Evolutionary conservation across 2,888 invertebrate genomes (phyloP), one percentile per base, ranked within the genome.

Genomic region (Polydesmus complanatus): DNA sequence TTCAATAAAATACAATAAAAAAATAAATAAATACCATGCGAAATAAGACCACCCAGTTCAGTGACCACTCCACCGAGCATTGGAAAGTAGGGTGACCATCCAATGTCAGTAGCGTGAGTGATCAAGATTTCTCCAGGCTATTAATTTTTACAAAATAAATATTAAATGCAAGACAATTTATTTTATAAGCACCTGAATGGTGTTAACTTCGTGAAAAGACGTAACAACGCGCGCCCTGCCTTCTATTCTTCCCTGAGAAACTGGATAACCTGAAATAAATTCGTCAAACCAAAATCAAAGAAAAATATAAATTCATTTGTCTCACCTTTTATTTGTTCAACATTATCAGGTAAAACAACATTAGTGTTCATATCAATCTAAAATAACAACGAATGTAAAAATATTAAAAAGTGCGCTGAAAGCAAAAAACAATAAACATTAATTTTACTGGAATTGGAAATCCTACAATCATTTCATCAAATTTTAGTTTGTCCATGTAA

Each of bases 41-140:
- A 88, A 66, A 88, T 82, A 2, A 89, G 78, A 26, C 89, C 89
- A 0, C 89, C 89, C 0, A 88, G 77, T 72, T 90, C 89, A 0
- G 88, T 89, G 8, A 87, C 84, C 54, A 89, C 80, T 8, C 88
- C 90, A 0, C 81, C 76, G 21, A 90, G 72, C 55, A 88, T 78
- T 0, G 88, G 86, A 72, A 89, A 90, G 74, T 88, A 88, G 0
- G 88, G 88, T 1, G 85, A 83, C 89, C 89, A 90, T 1, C 86
- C 88, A 65, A 89, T 84, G 70, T 90, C 89, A 0, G 88, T 88
- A 51, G 81, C 80, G 66, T 79, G 79, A 0, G 88, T 86, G 65
- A 90, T 82, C 65, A 90, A 75, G 64, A 90, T 79, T 69, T 90
- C 89, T 1, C 86, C 86, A 65, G 75, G 72, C 68, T 78, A 37